Evolutionary conservation across 2,113 vertebrate genomes (phyloP), one percentile per base, ranked within the genome.

Genomic region (Dasyprocta punctata): DNA sequence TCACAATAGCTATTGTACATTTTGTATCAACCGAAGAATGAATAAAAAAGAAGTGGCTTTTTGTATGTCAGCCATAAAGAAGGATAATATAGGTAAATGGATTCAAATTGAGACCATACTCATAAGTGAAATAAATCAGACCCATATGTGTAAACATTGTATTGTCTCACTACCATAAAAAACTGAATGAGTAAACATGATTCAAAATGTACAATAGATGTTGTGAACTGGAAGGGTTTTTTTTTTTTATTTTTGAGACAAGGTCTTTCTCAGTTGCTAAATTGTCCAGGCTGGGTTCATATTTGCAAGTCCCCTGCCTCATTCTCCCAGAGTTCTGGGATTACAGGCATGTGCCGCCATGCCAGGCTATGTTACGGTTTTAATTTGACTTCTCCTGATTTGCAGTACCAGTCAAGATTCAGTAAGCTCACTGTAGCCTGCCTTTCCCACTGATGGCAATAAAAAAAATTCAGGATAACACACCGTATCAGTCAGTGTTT

Each of bases 401-500:
- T 90, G 44, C 54, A 36, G 36, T 54, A 47, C 56, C 19, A 82
- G 44, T 20, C 52, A 69, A 83, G 10, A 75, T 41, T 33, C 3
- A 78, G n/a, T 22, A 78, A 86, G 52, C 3, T 56, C 28, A 73
- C 16, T 38, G 54, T 11, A 30, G 6, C 3, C 82, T 80, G 7
- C 54, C 33, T 90, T 89, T 86, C 60, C 67, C 38, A 54, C 2
- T 80, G 28, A 85, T 73, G 77, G 78, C 17, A 92, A 52, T 84
- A 56, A 3, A 92, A 84, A 83, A 83, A 96, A 47, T 6, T 69
- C 65, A 86, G n/a, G 8, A 84, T 20, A 86, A 95, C 93, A 78
- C 24, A 83, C 14, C 19, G 17, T 56, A 56, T 56, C 54, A 56
- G 54, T 56, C 54, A 56, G 17, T 16, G 54, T 56, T 56, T 56